Evolutionary conservation across 2,888 invertebrate species (phyloP).

Genomic region (Aphrophora alni): DNA sequence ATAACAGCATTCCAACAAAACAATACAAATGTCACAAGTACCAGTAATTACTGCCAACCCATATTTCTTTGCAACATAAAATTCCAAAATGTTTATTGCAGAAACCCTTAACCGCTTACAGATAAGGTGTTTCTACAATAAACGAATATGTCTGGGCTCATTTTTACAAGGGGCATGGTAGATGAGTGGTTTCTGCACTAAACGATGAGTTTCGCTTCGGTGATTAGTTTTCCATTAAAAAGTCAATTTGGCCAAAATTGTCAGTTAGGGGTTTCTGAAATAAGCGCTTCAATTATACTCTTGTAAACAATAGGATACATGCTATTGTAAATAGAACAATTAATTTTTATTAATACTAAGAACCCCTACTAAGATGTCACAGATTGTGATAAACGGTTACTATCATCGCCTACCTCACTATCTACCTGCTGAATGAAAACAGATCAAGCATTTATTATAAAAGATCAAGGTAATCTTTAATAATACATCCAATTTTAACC

Average conservation of each 20-base stretch:
- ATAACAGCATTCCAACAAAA: no score
- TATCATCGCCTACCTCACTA: no score
- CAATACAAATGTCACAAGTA: conserved; percentile 6
- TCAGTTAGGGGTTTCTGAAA: conserved; percentile 27
- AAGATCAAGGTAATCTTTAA: no score
- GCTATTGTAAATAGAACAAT: no score
- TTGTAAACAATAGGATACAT: no score
- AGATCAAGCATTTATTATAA: no score
- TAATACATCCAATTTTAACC: no score
- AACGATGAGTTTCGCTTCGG: conserved; percentile 31
- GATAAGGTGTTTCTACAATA: conserved; percentile 38
- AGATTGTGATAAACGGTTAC: no score
- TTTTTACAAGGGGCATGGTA: conserved; percentile 22
- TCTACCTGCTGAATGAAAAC: no score
- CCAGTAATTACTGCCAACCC: neutral
- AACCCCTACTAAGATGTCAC: no score
- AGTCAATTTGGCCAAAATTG: neutral
- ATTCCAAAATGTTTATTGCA: conserved; percentile 20
- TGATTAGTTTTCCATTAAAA: conserved; percentile 12
- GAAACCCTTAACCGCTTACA: conserved; percentile 32
- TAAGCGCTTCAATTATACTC: conserved; percentile 13
- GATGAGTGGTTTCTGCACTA: conserved; percentile 32
- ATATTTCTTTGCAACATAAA: conserved; percentile 12
- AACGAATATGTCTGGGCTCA: conserved; percentile 34
- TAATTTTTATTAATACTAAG: no score